Evolutionary conservation across 2,113 vertebrate species (phyloP).

Genomic region (Ibidorhyncha struthersii): DNA sequence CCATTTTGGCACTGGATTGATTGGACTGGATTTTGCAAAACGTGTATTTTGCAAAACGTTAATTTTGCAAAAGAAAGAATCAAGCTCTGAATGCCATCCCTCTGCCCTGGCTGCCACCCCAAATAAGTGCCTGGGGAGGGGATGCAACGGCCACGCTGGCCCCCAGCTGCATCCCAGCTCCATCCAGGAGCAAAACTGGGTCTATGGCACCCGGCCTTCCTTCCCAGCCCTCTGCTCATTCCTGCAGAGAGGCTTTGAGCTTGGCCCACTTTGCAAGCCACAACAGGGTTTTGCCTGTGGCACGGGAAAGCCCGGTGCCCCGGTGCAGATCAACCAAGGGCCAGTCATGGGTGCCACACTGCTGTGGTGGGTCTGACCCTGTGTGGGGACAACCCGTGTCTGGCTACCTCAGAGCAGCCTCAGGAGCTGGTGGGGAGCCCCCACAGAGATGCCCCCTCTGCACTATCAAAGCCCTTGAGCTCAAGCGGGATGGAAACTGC

Average conservation of each 20-base stretch:
- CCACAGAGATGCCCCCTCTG: fast-evolving
- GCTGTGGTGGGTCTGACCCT: neutral
- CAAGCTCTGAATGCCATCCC: neutral
- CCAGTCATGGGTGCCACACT: neutral
- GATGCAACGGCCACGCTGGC: neutral
- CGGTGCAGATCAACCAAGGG: neutral
- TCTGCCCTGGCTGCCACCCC: neutral
- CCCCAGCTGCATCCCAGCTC: neutral
- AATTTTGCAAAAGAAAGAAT: neutral
- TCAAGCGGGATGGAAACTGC: neutral
- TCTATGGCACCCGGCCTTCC: neutral
- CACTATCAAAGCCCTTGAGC: neutral
- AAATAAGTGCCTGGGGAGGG: neutral
- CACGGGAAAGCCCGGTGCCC: neutral
- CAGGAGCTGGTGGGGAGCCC: neutral
- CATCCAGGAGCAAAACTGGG: neutral
- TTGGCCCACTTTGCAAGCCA: neutral
- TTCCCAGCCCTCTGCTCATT: neutral
- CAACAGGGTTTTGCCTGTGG: neutral
- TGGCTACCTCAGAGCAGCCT: neutral
- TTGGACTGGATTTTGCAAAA: neutral
- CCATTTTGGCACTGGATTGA: neutral
- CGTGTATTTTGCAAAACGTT: neutral
- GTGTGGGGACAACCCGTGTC: neutral
- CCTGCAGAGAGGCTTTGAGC: neutral